These are phyloP conservation scores for Syngnathus typhle DNA, from an alignment of 2,113 vertebrate species.

Conservation along the genomic window DNA sequence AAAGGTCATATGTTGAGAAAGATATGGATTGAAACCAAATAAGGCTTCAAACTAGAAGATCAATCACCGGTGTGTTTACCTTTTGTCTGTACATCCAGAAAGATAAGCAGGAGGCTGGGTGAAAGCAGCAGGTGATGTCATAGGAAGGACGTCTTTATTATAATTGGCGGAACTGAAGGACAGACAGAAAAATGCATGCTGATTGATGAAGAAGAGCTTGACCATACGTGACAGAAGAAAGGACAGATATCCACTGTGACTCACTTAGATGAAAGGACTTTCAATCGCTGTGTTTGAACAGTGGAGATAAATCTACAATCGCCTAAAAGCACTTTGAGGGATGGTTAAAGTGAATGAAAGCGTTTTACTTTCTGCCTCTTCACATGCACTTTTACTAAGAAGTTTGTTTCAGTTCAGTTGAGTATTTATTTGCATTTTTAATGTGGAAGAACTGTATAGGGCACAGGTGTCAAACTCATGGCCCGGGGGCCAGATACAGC, in stretches of 20 bases:
- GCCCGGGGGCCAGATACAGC: too few relatives aligned
- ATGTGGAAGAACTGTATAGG: not conserved
- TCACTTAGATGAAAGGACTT: slow-evolving; percentile 28
- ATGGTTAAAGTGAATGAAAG: slow-evolving; percentile 4
- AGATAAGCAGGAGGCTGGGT: slow-evolving; percentile 27
- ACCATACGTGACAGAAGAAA: slow-evolving; percentile 15
- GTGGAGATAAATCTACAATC: slow-evolving; percentile 17
- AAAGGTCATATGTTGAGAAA: not conserved
- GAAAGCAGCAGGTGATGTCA: slow-evolving; percentile 30
- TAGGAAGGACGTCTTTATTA: slow-evolving; percentile 44
- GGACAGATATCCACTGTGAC: slow-evolving; percentile 13
- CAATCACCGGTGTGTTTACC: slow-evolving; percentile 34
- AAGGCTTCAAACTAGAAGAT: not conserved
- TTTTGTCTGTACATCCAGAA: slow-evolving; percentile 14
- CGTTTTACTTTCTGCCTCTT: slow-evolving; percentile 3
- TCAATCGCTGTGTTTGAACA: slow-evolving; percentile 22
- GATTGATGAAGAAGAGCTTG: slow-evolving; percentile 12
- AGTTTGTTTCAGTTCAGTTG: not conserved
- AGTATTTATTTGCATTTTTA: not conserved
- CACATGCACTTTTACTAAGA: not conserved
- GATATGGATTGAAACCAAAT: not conserved
- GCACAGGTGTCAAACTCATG: too few relatives aligned
- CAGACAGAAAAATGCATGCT: slow-evolving; percentile 24
- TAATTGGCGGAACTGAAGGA: slow-evolving; percentile 42
- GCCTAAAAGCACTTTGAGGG: slow-evolving; percentile 9